Conservation (phyloP, 2,888 invertebrate genomes). For the Cylindroiulus punctatus region DNA sequence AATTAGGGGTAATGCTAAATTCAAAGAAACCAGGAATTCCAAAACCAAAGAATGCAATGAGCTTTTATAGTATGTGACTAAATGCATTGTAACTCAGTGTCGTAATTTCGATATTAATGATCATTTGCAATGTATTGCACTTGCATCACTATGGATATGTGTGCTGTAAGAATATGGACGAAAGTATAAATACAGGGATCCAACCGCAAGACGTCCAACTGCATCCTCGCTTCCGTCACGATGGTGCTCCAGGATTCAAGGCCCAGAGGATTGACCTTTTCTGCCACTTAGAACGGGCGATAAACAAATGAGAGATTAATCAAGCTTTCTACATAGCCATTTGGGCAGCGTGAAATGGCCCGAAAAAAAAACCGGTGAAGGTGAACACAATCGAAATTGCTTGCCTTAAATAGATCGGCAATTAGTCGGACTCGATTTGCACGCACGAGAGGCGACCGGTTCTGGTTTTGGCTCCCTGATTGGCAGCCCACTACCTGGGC, state of each 20-base stretch:
- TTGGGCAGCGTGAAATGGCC: background rate
- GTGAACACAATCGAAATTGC: slow-evolving; percentile 43
- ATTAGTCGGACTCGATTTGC: slow-evolving; percentile 31
- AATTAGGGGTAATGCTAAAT: too few relatives aligned
- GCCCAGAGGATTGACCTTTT: slow-evolving; percentile 34
- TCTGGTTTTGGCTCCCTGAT: background rate
- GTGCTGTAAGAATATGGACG: too few relatives aligned
- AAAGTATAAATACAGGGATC: too few relatives aligned
- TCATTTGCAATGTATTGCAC: too few relatives aligned
- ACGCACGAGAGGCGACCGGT: slow-evolving; percentile 37
- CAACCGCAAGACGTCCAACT: background rate
- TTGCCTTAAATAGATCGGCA: slow-evolving; percentile 39
- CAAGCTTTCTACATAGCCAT: background rate
- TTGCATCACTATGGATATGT: too few relatives aligned
- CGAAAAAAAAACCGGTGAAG: slow-evolving; percentile 16
- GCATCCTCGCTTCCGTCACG: slow-evolving; percentile 24
- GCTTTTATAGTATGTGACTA: too few relatives aligned
- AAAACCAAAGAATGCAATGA: too few relatives aligned
- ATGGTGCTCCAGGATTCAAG: background rate
- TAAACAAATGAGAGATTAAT: slow-evolving; percentile 36
- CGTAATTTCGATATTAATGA: too few relatives aligned
- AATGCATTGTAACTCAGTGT: too few relatives aligned
- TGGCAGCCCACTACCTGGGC: background rate
- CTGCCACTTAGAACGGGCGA: slow-evolving; percentile 21
- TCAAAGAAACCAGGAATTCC: too few relatives aligned